These are phyloP conservation scores for Grammomys surdaster DNA, from an alignment of 2,113 vertebrate genomes.

Conservation along the genomic window DNA sequence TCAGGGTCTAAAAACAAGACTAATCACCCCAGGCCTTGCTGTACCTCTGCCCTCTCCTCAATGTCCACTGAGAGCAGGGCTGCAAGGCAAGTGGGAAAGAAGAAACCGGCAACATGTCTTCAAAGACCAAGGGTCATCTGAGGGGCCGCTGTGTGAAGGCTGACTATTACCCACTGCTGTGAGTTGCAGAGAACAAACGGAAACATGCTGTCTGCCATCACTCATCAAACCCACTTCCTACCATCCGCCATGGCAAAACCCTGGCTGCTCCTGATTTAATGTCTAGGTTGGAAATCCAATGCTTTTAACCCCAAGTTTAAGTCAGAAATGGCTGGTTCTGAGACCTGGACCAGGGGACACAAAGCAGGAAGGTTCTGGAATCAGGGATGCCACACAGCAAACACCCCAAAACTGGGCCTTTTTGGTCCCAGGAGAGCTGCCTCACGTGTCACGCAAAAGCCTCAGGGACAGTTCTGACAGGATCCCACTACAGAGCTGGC, in stretches of 20 bases:
- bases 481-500: neutral
- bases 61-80: neutral
- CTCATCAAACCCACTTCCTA: accelerated
- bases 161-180: accelerated
- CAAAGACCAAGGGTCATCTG: neutral
- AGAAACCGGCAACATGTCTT: too few relatives aligned
- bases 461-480: accelerated
- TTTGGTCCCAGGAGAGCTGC: neutral
- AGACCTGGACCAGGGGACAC: neutral
- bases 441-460: accelerated
- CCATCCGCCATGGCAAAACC: neutral
- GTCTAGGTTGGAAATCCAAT: neutral
- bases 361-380: neutral
- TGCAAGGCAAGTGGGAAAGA: neutral
- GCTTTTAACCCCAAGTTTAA: neutral
- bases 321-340: neutral
- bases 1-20: neutral
- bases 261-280: neutral
- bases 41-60: neutral
- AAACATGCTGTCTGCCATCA: too few relatives aligned
- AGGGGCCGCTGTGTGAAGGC: neutral
- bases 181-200: too few relatives aligned
- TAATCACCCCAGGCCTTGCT: neutral
- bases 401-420: accelerated
- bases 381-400: accelerated